Evolutionary conservation across 2,113 vertebrate species (phyloP).

Genomic region (Crotalus horridus): DNA sequence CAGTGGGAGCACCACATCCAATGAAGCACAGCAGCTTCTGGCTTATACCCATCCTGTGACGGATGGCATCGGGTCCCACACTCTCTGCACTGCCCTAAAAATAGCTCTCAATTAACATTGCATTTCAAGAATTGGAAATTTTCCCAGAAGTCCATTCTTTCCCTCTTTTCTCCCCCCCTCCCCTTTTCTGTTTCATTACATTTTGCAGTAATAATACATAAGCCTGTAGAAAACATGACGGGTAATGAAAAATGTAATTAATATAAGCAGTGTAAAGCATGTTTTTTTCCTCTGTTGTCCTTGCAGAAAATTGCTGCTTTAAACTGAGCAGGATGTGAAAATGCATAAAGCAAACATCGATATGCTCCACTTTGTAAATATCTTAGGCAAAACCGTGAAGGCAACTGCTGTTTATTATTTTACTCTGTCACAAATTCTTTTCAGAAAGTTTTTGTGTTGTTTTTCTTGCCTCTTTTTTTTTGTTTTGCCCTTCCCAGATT

Average conservation of each 20-base stretch:
- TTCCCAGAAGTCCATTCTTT: slow-evolving; percentile 86
- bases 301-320: slow-evolving; percentile 82
- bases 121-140: slow-evolving; percentile 86
- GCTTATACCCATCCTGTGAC: slow-evolving; percentile 62
- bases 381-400: slow-evolving; percentile 76
- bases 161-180: slow-evolving; percentile 59
- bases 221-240: slow-evolving; percentile 82
- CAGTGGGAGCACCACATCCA: slow-evolving; percentile 34
- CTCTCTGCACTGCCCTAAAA: slow-evolving; percentile 75
- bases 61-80: slow-evolving; percentile 67
- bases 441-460: slow-evolving; percentile 42
- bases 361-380: slow-evolving; percentile 78
- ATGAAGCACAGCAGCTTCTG: slow-evolving; percentile 64
- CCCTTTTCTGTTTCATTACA: slow-evolving; percentile 81
- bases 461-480: slow-evolving; percentile 31
- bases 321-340: slow-evolving; percentile 79
- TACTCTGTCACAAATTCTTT: slow-evolving; percentile 69
- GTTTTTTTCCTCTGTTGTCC: slow-evolving; percentile 77
- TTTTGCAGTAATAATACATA: slow-evolving; percentile 84
- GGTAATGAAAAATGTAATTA: slow-evolving; percentile 88
- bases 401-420: slow-evolving; percentile 72
- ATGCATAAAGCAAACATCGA: slow-evolving; percentile 73
- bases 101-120: slow-evolving; percentile 84
- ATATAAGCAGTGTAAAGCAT: slow-evolving; percentile 82
- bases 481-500: slow-evolving; percentile 37